phyloP scores from a whole-genome alignment of 1,140 invertebrate species.

The Drosophila takahashii region DNA sequence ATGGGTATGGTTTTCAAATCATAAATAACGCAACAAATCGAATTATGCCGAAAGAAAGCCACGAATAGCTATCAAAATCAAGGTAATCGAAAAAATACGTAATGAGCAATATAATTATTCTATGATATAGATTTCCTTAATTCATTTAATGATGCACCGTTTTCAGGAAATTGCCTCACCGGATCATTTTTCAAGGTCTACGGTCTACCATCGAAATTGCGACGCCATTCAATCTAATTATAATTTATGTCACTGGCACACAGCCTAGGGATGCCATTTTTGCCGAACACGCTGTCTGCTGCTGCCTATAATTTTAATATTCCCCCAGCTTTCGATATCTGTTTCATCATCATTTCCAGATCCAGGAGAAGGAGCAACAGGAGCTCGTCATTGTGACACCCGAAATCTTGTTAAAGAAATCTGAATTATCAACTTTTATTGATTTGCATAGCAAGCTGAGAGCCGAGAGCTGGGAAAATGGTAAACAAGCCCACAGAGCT shows the following conservation, averaged over 20 bases:
- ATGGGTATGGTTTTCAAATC: conserved; percentile 21
- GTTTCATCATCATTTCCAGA: conserved; percentile 29
- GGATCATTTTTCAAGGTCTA: conserved; percentile 67
- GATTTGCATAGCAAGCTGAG: conserved; percentile 67
- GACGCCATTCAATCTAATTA: conserved; percentile 70
- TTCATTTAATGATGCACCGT: conserved; percentile 36
- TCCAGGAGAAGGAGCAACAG: conserved; percentile 4
- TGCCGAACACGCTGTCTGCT: conserved; percentile 18
- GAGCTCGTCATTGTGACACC: conserved; percentile 62
- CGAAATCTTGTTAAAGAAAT: conserved; percentile 81
- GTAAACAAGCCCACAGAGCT: conserved; percentile 61
- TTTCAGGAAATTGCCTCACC: conserved; percentile 26
- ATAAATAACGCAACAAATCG: conserved; percentile 36
- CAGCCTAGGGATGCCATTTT: conserved; percentile 23
- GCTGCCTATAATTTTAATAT: conserved; percentile 70
- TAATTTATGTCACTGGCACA: conserved; percentile 71
- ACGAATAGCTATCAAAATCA: conserved; percentile 5
- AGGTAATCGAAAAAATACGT: conserved; percentile 29
- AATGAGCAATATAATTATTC: conserved; percentile 59
- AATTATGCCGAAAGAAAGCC: conserved; percentile 6
- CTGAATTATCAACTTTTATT: conserved; percentile 82
- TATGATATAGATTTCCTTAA: conserved; percentile 20
- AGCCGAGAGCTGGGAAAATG: conserved; percentile 44
- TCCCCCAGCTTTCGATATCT: conserved; percentile 24
- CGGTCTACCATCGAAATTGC: conserved; percentile 32